Conservation (phyloP, 2,113 vertebrate species). For the Hydrochoerus hydrochaeris region DNA sequence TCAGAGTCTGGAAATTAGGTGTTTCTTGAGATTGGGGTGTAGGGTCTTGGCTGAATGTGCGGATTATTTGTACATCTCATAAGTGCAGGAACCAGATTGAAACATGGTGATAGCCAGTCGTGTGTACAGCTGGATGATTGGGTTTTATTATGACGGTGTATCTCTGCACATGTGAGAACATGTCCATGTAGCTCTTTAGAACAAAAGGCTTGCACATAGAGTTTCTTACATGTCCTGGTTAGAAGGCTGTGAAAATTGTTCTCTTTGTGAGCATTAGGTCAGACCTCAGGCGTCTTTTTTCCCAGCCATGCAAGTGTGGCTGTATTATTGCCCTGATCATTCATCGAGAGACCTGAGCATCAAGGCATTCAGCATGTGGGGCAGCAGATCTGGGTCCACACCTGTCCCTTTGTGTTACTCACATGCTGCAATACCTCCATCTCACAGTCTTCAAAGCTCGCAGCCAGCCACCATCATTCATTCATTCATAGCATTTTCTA, state of each 20-base stretch:
- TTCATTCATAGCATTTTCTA: background rate
- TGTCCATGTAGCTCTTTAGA: background rate
- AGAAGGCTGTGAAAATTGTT: background rate
- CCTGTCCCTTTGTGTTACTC: accelerated
- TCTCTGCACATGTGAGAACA: background rate
- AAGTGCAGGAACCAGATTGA: background rate
- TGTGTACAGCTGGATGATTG: background rate
- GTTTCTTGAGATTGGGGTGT: background rate
- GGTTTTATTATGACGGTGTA: background rate
- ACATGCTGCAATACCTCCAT: background rate
- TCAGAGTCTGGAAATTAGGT: background rate
- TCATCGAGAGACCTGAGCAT: no score
- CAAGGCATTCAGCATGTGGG: no score
- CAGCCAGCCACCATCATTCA: background rate
- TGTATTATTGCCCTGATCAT: background rate
- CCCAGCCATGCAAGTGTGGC: background rate
- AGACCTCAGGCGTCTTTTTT: background rate
- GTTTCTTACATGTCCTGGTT: background rate
- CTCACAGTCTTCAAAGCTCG: background rate
- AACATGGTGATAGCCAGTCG: accelerated
- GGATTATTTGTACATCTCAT: background rate
- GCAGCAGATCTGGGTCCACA: background rate
- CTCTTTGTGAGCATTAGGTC: background rate
- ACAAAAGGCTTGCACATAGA: background rate
- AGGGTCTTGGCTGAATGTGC: background rate